Evolutionary conservation across 1,140 invertebrate genomes (phyloP).

Genomic region (Cecropterus lyciades): DNA sequence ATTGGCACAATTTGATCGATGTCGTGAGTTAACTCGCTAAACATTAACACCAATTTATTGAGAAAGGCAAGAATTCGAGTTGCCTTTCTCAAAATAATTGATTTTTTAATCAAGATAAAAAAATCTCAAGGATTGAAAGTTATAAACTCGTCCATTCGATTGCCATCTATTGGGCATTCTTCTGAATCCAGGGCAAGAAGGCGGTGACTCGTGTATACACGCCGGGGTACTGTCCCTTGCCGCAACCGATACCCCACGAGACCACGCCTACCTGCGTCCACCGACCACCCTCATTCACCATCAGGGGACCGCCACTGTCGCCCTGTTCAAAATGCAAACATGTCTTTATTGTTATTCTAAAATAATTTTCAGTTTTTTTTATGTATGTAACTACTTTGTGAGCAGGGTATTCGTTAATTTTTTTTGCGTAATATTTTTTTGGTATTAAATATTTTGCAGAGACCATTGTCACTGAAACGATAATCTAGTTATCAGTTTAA

Average conservation of each 20-base stretch:
- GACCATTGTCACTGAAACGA: too few relatives aligned
- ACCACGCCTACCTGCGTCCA: constrained; percentile 96
- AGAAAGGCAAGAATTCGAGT: constrained; percentile 70
- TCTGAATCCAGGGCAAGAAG: constrained; percentile 82
- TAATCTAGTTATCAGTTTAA: too few relatives aligned
- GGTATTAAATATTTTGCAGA: too few relatives aligned
- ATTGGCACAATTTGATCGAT: constrained; percentile 45
- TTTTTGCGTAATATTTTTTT: too few relatives aligned
- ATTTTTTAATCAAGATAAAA: constrained; percentile 36
- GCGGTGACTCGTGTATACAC: constrained; percentile 92
- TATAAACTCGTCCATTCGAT: constrained; percentile 3
- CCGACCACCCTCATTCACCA: constrained; percentile 90
- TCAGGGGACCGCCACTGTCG: constrained; percentile 95
- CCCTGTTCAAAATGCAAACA: constrained; percentile 86
- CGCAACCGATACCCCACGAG: constrained; percentile 97
- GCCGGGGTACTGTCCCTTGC: constrained; percentile 95
- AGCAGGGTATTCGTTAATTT: too few relatives aligned
- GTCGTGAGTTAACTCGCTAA: constrained; percentile 19
- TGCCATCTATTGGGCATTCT: constrained; percentile 67
- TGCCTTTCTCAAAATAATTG: constrained; percentile 80
- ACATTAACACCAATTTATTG: constrained; percentile 65
- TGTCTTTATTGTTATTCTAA: neutral
- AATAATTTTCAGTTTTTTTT: too few relatives aligned
- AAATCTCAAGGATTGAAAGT: neutral
- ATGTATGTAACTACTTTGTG: too few relatives aligned